phyloP scores from a whole-genome alignment of 2,797 vertebrate genomes.

The Schizopygopsis malacanthus region DNA sequence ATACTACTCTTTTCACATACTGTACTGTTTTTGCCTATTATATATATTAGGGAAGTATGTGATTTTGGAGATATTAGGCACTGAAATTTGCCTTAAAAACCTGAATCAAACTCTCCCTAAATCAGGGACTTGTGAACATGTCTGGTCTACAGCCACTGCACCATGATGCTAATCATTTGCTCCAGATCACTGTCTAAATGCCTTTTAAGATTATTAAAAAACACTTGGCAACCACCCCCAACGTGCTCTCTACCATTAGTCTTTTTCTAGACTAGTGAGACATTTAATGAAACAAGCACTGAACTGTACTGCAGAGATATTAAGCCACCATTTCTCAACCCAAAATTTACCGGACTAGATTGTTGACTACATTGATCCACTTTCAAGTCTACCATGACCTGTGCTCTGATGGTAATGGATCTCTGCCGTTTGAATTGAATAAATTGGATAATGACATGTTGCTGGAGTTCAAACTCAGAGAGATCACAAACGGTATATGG shows the following conservation, averaged over 20 bases:
- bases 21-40: too few species aligned
- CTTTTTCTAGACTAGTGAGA: not conserved
- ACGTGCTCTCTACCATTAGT: constrained; percentile 7
- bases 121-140: not conserved
- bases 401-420: constrained; percentile 49
- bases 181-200: not conserved
- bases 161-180: constrained; percentile 1
- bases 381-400: constrained; percentile 56
- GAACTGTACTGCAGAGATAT: constrained; percentile 46
- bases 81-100: not conserved
- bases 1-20: too few species aligned
- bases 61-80: too few species aligned
- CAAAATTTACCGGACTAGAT: constrained; percentile 47
- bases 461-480: constrained; percentile 40
- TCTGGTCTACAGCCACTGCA: not conserved
- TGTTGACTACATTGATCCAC: constrained; percentile 59
- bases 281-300: constrained; percentile 24
- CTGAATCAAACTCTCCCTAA: not conserved
- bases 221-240: constrained; percentile 15
- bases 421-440: constrained; percentile 53
- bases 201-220: not conserved
- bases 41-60: too few species aligned
- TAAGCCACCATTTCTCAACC: constrained; percentile 45
- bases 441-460: constrained; percentile 53
- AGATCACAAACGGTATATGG: constrained; percentile 25